phyloP scores from a whole-genome alignment of 1,140 invertebrate genomes.

The Philopotamus ludificatus region DNA sequence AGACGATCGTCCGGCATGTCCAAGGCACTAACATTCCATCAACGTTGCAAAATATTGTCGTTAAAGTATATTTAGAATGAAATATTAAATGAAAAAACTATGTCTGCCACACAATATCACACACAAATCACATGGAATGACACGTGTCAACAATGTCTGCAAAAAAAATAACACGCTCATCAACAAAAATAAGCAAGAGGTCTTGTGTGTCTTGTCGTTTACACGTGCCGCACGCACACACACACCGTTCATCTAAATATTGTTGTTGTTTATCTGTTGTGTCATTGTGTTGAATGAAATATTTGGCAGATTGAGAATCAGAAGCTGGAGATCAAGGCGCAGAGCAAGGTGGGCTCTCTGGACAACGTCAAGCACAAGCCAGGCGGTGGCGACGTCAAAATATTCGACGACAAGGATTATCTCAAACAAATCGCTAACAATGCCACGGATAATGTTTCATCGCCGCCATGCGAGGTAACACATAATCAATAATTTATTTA shows the following conservation, averaged over 20 bases:
- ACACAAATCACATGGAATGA: not conserved
- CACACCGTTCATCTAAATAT: not conserved
- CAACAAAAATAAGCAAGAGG: not conserved
- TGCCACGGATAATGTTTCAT: constrained; percentile 60
- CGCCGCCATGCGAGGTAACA: constrained; percentile 64
- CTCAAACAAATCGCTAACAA: constrained; percentile 75
- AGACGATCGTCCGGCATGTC: constrained; percentile 23
- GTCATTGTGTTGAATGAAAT: constrained; percentile 40
- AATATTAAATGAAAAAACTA: too few relatives aligned
- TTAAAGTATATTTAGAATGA: constrained; percentile 19
- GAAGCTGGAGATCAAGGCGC: constrained; percentile 81
- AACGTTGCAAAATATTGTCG: constrained; percentile 20
- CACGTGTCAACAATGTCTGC: not conserved
- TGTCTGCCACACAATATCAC: constrained; percentile 12
- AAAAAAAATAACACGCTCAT: not conserved
- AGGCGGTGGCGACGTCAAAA: constrained; percentile 90
- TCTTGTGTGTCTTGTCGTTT: too few relatives aligned
- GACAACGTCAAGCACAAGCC: constrained; percentile 93
- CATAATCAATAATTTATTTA: not conserved
- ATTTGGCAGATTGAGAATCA: constrained; percentile 79
- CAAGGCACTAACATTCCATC: constrained; percentile 38
- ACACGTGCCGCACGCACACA: not conserved
- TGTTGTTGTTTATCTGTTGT: constrained; percentile 1
- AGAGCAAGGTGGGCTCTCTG: constrained; percentile 87
- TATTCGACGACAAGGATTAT: constrained; percentile 93